A percentile compares a stretch with the other conserved stretches of the same genome.
phyloP scores from a whole-genome alignment of 2,113 vertebrate species.

The Pomatorhinus ruficollis region DNA sequence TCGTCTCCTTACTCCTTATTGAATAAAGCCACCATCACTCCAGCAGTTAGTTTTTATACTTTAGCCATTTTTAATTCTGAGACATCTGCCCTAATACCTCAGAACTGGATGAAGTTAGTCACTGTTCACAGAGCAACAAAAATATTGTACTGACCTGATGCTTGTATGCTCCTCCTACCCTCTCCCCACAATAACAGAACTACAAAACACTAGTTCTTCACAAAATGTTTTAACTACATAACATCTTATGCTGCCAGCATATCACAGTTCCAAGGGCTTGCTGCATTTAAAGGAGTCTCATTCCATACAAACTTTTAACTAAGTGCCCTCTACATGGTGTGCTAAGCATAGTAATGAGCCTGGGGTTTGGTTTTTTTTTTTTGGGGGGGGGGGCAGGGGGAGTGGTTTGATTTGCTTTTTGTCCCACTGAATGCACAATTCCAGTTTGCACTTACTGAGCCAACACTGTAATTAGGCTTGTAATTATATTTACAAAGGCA shows the following conservation, averaged over 20 bases:
- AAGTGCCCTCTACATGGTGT: too few relatives aligned
- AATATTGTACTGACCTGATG: neutral
- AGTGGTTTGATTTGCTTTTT: neutral
- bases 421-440: neutral
- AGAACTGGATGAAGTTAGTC: neutral
- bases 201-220: neutral
- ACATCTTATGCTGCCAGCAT: neutral
- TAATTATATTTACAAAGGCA: neutral
- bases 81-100: neutral
- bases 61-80: neutral
- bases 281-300: neutral
- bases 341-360: neutral
- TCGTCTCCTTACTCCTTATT: neutral
- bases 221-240: rapidly evolving
- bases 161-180: neutral
- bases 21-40: neutral
- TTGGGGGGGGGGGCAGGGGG: too few relatives aligned
- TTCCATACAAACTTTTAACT: neutral
- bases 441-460: neutral
- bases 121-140: neutral
- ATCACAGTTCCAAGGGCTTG: neutral
- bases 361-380: too few relatives aligned
- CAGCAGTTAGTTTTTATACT: neutral
- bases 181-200: rapidly evolving
- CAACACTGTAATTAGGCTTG: neutral